Conservation (phyloP, 2,888 invertebrate genomes). For the Bellardia pandia region DNA sequence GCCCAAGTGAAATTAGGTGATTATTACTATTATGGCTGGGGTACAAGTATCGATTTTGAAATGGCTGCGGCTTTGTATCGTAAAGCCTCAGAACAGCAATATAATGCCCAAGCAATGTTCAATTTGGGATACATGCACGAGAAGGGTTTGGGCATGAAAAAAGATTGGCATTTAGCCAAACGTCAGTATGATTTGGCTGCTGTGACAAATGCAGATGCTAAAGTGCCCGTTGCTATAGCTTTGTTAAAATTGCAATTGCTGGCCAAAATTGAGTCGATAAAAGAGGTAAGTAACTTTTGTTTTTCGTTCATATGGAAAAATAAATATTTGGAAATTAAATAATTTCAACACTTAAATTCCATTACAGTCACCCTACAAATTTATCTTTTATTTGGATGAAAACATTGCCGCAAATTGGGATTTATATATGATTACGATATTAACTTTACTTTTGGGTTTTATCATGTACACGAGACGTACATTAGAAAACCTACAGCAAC, state of each 20-base stretch:
- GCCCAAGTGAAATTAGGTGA: slow-evolving; percentile 98
- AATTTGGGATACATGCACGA: slow-evolving; percentile 99
- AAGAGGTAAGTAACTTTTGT: slow-evolving; percentile 86
- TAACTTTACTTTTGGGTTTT: slow-evolving; percentile 92
- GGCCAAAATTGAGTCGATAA: slow-evolving; percentile 89
- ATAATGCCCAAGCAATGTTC: slow-evolving; percentile 99
- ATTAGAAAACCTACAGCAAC: slow-evolving; percentile 78
- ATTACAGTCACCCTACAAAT: slow-evolving; percentile 87
- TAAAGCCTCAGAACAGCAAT: slow-evolving; percentile 96
- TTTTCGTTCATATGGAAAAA: not conserved
- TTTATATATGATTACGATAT: slow-evolving; percentile 93
- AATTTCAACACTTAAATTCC: slow-evolving; percentile 67
- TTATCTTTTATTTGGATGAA: slow-evolving; percentile 88
- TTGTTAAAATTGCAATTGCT: slow-evolving; percentile 92
- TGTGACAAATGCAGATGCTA: slow-evolving; percentile 96
- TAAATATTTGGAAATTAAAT: not conserved
- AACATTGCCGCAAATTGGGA: slow-evolving; percentile 96
- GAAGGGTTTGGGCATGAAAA: slow-evolving; percentile 95
- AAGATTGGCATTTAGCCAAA: slow-evolving; percentile 97
- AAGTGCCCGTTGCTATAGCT: slow-evolving; percentile 96
- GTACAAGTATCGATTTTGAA: slow-evolving; percentile 96
- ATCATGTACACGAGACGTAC: slow-evolving; percentile 92
- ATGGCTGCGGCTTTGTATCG: slow-evolving; percentile 96
- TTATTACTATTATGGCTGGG: slow-evolving; percentile 98
- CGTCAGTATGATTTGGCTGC: slow-evolving; percentile 98